Evolutionary conservation across 2,888 invertebrate genomes (phyloP), one percentile per base, ranked within the genome.

Genomic region (Empis stercorea): DNA sequence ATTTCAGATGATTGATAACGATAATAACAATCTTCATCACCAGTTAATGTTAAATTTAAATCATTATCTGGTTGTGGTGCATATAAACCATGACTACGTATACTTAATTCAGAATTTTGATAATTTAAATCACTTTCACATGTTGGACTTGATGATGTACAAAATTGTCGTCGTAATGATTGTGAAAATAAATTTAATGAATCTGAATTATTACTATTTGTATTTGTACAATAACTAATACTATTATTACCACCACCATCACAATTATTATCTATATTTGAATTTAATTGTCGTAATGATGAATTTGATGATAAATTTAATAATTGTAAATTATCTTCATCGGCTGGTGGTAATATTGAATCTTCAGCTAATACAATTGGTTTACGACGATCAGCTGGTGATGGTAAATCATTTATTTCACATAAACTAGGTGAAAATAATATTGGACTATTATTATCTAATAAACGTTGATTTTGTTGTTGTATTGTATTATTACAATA

Each of bases 121-220:
- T 79, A 79, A 59, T 79, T 79, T 3, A 78, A 73, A 58, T 79
- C 79, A 55, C 78, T 78, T 60, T 76, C 78, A 53, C 76, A 76
- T 16, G 70, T 66, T n/a, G 69, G 70, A 47, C 70, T 69, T 15
- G 61, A 61, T 1, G 66, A 53, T 16, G 52, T 45, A 27, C 23
- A 27, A 32, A 55, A 57, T 46, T 56, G 54, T 11, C 55, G 52
- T 14, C 54, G 48, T 44, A 55, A 52, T 14, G 54, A 54, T 37
- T 54, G 51, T 39, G 51, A 52, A 43, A 57, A 56, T 46, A 57
- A 48, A 48, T 57, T 56, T 10, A 57, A 40, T 3, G 57, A 57
- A 49, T 55, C 56, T 4, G 51, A 52, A 46, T 53, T 53, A 36
- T 48, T 48, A 42, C 48, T 49, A 27, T 48, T 48, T 2, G 46